Evolutionary conservation across 2,888 invertebrate genomes (phyloP).

Genomic region (Catonia carolina): DNA sequence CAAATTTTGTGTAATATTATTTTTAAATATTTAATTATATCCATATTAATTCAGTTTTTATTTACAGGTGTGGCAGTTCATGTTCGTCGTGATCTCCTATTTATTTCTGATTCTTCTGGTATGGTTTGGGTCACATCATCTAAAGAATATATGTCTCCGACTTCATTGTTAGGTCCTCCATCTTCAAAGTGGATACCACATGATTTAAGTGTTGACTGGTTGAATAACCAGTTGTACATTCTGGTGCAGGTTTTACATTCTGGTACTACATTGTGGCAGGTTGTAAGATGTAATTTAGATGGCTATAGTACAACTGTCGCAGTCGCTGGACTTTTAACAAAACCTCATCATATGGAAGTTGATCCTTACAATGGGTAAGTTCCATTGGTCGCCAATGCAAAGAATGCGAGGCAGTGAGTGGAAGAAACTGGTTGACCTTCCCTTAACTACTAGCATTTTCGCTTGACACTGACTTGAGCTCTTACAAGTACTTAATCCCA

Average conservation of each 20-base stretch:
- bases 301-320: constrained; percentile 64
- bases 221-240: constrained; percentile 76
- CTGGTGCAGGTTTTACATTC: constrained; percentile 61
- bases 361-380: constrained; percentile 86
- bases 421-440: too few relatives aligned
- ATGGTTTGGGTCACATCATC: constrained; percentile 50
- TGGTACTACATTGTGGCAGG: constrained; percentile 54
- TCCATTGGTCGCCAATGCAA: too few relatives aligned
- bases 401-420: too few relatives aligned
- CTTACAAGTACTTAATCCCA: too few relatives aligned
- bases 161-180: constrained; percentile 38
- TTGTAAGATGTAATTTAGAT: constrained; percentile 67
- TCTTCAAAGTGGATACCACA: constrained; percentile 51
- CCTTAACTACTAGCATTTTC: too few relatives aligned
- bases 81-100: constrained; percentile 60
- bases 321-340: constrained; percentile 58
- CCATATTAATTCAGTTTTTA: too few relatives aligned
- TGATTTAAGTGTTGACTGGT: constrained; percentile 80
- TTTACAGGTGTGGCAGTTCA: constrained; percentile 67
- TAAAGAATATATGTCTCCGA: constrained; percentile 36
- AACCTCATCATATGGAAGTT: constrained; percentile 75
- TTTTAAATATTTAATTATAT: constrained; percentile 1
- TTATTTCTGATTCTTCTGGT: constrained; percentile 68
- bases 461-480: too few relatives aligned
- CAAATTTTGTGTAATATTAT: too few relatives aligned